Conservation (phyloP, 1,140 invertebrate species). For the Diorhabda sublineata region DNA sequence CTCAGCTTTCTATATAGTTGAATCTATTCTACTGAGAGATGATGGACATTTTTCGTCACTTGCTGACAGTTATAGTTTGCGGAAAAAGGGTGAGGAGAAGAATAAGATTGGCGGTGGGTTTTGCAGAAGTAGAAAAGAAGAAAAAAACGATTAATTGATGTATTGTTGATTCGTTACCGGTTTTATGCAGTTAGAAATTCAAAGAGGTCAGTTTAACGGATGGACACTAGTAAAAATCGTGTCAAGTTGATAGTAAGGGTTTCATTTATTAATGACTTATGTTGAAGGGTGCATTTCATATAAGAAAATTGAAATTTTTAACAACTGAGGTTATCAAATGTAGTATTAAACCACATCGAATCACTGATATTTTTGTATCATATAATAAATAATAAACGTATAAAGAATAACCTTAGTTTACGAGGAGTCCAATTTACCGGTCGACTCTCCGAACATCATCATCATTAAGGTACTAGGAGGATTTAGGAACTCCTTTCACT, state of each 20-base stretch:
- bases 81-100: slow-evolving; percentile 12
- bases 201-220: neutral
- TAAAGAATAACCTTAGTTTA: too few relatives aligned
- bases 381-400: too few relatives aligned
- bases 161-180: slow-evolving; percentile 10
- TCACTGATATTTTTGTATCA: too few relatives aligned
- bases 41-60: slow-evolving; percentile 17
- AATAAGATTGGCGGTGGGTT: neutral
- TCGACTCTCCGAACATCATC: too few relatives aligned
- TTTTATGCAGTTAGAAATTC: neutral
- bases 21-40: neutral
- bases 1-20: neutral
- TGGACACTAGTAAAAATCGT: neutral
- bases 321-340: too few relatives aligned
- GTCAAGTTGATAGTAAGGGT: neutral
- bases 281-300: too few relatives aligned
- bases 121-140: neutral
- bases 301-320: too few relatives aligned
- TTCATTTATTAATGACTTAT: too few relatives aligned
- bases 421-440: too few relatives aligned
- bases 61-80: slow-evolving; percentile 22
- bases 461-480: too few relatives aligned
- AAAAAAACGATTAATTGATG: slow-evolving; percentile 12
- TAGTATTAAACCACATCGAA: too few relatives aligned
- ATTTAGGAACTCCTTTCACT: too few relatives aligned